Conservation (phyloP, 2,113 vertebrate species). For the Stictonetta naevosa region DNA sequence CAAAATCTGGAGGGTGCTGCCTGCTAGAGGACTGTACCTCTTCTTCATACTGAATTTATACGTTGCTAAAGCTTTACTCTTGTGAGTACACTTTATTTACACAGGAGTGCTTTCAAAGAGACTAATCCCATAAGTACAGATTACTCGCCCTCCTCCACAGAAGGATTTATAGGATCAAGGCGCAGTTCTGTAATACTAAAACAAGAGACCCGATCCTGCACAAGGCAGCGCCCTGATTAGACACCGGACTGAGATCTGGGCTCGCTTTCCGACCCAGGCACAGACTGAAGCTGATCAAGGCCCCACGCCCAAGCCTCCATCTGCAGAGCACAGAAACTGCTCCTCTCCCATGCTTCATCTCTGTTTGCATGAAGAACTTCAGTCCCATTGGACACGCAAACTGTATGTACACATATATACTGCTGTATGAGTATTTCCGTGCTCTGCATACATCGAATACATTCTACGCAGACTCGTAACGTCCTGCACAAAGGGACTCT, state of each 20-base stretch:
- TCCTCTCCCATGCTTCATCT: not conserved
- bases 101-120: slow-evolving; percentile 10
- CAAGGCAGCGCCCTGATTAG: not conserved
- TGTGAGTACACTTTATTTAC: slow-evolving; percentile 5
- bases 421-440: fast-evolving
- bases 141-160: not conserved
- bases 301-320: not conserved
- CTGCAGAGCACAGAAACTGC: not conserved
- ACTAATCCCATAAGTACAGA: slow-evolving; percentile 24
- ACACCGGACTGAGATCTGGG: not conserved
- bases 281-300: not conserved
- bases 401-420: fast-evolving
- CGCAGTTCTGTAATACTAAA: not conserved
- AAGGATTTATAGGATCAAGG: slow-evolving; percentile 36
- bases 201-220: slow-evolving; percentile 15
- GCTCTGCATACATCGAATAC: no score
- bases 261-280: not conserved
- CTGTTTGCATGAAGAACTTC: fast-evolving
- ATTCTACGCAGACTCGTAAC: fast-evolving
- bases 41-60: fast-evolving
- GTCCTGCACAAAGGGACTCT: not conserved
- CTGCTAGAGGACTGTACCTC: not conserved
- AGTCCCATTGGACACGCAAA: fast-evolving
- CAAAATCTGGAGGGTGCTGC: not conserved
- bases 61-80: not conserved